phyloP scores from a whole-genome alignment of 2,113 vertebrate species.

The Microcebus griseorufus region DNA sequence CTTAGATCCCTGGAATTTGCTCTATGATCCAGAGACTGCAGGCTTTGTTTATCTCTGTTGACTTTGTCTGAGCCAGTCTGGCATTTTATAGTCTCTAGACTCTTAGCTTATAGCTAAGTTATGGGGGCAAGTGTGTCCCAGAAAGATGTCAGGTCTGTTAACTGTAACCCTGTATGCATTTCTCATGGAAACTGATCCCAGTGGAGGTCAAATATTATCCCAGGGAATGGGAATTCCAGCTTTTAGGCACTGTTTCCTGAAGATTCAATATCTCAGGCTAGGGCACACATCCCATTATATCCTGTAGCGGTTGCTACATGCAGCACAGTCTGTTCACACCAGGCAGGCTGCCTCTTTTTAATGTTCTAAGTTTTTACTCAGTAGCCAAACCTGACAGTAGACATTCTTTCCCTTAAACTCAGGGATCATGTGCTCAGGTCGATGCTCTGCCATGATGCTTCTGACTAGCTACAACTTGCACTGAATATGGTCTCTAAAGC shows the following conservation, averaged over 20 bases:
- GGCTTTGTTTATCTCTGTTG: not conserved
- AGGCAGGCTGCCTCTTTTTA: not conserved
- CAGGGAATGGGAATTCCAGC: not conserved
- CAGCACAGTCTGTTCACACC: not conserved
- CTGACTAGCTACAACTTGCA: not conserved
- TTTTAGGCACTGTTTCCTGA: not conserved
- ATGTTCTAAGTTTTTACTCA: not conserved
- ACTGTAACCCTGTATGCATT: not conserved
- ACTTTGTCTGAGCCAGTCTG: not conserved
- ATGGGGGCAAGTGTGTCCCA: not conserved
- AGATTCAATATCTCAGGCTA: not conserved
- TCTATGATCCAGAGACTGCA: not conserved
- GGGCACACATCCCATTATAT: not conserved
- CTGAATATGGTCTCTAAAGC: not conserved
- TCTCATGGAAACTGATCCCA: not conserved
- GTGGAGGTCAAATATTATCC: not conserved
- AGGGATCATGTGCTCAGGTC: not conserved
- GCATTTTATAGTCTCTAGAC: not conserved
- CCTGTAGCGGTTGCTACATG: not conserved
- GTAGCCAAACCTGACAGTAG: not conserved
- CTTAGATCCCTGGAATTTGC: not conserved
- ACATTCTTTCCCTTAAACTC: not conserved
- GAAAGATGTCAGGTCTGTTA: not conserved
- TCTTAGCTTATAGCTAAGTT: slow-evolving; percentile 1
- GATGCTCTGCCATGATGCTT: not conserved